Conservation (phyloP, 1,140 invertebrate species). For the Samia ricini region DNA sequence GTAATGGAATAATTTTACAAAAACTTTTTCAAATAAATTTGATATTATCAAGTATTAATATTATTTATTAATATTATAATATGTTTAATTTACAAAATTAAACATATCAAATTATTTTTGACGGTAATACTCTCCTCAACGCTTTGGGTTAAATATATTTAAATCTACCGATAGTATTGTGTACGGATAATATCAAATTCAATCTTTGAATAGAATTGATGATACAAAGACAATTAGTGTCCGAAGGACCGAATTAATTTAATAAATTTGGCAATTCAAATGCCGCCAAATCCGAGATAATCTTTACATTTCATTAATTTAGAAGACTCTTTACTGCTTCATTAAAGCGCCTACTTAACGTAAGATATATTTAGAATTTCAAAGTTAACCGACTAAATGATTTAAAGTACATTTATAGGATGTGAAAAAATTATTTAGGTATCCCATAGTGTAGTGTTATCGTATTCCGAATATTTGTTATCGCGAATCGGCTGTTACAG, state of each 20-base stretch:
- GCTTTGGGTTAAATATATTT: conserved; percentile 1
- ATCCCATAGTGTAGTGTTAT: too few species aligned
- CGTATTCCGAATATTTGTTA: too few species aligned
- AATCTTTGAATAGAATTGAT: conserved; percentile 28
- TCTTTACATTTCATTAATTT: conserved; percentile 28
- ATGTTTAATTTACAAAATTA: neutral
- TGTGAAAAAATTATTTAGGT: neutral
- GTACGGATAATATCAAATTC: conserved; percentile 27
- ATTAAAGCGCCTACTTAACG: conserved; percentile 8
- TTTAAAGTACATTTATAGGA: conserved; percentile 13
- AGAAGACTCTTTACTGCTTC: conserved; percentile 10
- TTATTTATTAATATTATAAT: neutral
- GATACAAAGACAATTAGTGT: conserved; percentile 35
- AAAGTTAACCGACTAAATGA: conserved; percentile 19
- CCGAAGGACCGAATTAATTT: conserved; percentile 26
- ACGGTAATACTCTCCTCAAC: too few species aligned
- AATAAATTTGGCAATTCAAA: conserved; percentile 32
- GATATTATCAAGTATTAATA: too few species aligned
- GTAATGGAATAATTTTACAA: too few species aligned
- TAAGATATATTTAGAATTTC: conserved; percentile 11
- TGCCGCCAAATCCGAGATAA: conserved; percentile 24
- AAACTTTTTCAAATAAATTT: too few species aligned
- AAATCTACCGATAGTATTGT: conserved; percentile 5
- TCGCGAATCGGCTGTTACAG: too few species aligned
- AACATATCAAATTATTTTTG: too few species aligned